phyloP scores from a whole-genome alignment of 1,140 invertebrate genomes.

The Halesus radiatus region DNA sequence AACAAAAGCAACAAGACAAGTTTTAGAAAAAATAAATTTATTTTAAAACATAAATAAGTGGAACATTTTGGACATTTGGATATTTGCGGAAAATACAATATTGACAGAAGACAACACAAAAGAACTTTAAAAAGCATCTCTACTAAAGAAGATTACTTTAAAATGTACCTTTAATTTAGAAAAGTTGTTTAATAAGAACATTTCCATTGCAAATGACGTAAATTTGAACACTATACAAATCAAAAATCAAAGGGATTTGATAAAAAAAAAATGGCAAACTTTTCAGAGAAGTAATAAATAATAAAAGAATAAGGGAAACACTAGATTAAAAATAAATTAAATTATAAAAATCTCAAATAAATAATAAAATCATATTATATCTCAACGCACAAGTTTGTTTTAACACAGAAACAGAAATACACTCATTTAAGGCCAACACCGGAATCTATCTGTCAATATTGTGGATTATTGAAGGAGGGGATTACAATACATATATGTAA shows the following conservation, averaged over 20 bases:
- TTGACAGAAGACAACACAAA: conserved; percentile 53
- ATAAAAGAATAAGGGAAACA: conserved; percentile 35
- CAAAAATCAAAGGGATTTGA: conserved; percentile 41
- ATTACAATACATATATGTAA: too few relatives aligned
- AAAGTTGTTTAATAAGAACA: not conserved
- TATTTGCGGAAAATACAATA: conserved; percentile 52
- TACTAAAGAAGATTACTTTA: too few relatives aligned
- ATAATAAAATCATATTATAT: conserved; percentile 43
- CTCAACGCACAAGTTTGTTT: conserved; percentile 37
- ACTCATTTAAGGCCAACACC: conserved; percentile 51
- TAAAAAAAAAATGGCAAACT: conserved; percentile 13
- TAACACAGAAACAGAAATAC: conserved; percentile 49
- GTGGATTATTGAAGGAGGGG: not conserved
- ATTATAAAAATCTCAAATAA: conserved; percentile 48
- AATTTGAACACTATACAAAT: conserved; percentile 41
- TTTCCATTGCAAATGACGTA: conserved; percentile 19
- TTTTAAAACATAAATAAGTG: conserved; percentile 46
- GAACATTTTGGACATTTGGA: conserved; percentile 55
- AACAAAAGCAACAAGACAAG: conserved; percentile 48
- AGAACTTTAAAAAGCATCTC: not conserved
- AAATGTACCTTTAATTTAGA: too few relatives aligned
- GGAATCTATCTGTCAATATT: conserved; percentile 59
- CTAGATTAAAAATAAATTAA: conserved; percentile 46
- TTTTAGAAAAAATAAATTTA: conserved; percentile 51
- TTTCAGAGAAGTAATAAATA: conserved; percentile 16